Base-by-base conservation (phyloP, 2,888 invertebrate genomes). In the Busseola fusca region DNA sequence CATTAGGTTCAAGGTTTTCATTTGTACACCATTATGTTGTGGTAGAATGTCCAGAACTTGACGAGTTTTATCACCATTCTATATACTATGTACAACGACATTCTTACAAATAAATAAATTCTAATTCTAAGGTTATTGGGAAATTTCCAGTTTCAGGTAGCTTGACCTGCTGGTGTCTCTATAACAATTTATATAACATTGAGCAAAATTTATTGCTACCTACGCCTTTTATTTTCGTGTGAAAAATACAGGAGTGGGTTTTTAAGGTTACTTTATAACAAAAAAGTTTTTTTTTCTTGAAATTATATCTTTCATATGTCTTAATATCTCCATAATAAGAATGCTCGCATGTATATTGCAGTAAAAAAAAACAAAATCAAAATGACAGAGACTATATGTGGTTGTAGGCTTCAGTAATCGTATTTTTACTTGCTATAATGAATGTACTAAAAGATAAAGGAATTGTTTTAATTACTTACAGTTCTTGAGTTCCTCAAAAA, bases 401-500 rank as follows among this genome's bases (percentile, higher is more conserved):
- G 3, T 27, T 18, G 18, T 54, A 18, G 9, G 7, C 27, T 27
- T 56, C 30, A 27, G 27, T 18, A 54, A 14, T 3, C 16, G 3
- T 18, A 18, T 10, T 56, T 25, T 18, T 56, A 18, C 16, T 27
- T 3, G 9, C 30, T 21, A 34, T n/a, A 34, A 50, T 30, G 12
- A n/a, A n/a, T 0, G 5, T 27, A n/a, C 48, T 27, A n/a, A 50
- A 50, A 50, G 0, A 25, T 34, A 30, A 16, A 21, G 16, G 0
- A 64, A 30, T 64, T 14, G 9, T 14, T 45, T 27, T 27, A 62
- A 21, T 52, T 62, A 87, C 89, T 87, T 85, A 94, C 94, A 92
- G 60, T 86, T 75, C 63, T 88, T 84, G 37, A 94, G 81, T 48
- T 88, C 87, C 16, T 84, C 76, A 69, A 91, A 88, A 37, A 94